Base-by-base conservation (phyloP, 2,113 vertebrate genomes). In the Rhinoderma darwinii region DNA sequence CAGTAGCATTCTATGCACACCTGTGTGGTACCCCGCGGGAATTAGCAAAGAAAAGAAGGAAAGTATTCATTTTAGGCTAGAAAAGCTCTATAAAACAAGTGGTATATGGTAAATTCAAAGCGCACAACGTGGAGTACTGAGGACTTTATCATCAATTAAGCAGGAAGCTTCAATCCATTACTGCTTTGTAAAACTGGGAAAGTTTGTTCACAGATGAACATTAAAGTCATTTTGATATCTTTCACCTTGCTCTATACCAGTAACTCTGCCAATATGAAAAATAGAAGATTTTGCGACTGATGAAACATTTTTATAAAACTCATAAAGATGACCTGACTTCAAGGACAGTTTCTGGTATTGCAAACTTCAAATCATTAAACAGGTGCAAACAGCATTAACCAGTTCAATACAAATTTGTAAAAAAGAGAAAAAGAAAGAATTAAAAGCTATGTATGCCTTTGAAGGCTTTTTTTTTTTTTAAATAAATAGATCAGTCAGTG, bases 291-390 rank as follows among this genome's bases (percentile, higher is more conserved):
- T 73, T 86, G 30, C 50, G 37, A 47, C 66, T 81, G 66, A 74
- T 86, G 66, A 82, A 81, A 81, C 77, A 81, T 81, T 73, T 72
- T 82, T 81, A 81, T 86, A 81, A 80, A 86, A 81, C 85, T 68
- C 77, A 81, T 78, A 86, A 86, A 86, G 77, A 73, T 81, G 77
- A 81, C 85, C 85, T 80, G 85, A 81, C 59, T 86, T 86, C 76
- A 80, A 81, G 85, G 76, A 81, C 74, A 30, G 27, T 77, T 77
- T 25, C 84, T 78, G 54, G 56, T 78, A 76, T 61, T 76, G 50
- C 39, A 41, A 17, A 35, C 27, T 51, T 27, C 59, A 72, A 81
- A 86, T 73, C 66, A 73, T 30, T 30, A 11, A 18, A 35, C 18
- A 22, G 27, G 15, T 27, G 43, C 20, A 37, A 37, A 86, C 14